phyloP scores from a whole-genome alignment of 2,797 vertebrate genomes.

The Myoxocephalus aenaeus region DNA sequence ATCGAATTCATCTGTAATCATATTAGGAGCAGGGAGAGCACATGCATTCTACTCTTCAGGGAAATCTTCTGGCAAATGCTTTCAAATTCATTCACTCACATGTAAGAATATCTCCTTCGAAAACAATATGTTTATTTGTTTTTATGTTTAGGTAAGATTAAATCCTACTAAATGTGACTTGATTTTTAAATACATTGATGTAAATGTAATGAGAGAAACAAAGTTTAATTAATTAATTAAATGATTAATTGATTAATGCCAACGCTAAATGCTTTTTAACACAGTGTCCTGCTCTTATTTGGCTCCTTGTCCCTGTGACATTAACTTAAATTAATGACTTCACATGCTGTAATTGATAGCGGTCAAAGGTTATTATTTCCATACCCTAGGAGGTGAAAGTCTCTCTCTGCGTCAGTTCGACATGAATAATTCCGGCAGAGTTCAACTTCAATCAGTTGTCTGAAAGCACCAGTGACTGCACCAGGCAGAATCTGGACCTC shows the following conservation, averaged over 20 bases:
- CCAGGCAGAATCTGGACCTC: background rate
- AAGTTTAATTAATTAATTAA: too few relatives aligned
- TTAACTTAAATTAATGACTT: slow-evolving; percentile 17
- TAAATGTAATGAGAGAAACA: background rate
- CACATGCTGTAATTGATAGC: slow-evolving; percentile 17
- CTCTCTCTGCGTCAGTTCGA: background rate
- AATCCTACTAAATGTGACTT: background rate
- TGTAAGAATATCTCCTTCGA: background rate
- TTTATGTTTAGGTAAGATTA: background rate
- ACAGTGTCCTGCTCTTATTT: background rate
- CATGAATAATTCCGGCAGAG: slow-evolving; percentile 18
- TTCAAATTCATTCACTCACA: slow-evolving; percentile 1
- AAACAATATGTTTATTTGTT: background rate
- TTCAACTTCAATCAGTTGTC: background rate
- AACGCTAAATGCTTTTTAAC: background rate
- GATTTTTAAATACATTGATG: background rate
- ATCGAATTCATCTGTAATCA: slow-evolving; percentile 43
- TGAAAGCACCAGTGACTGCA: background rate
- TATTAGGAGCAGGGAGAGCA: slow-evolving; percentile 27
- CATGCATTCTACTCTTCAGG: slow-evolving; percentile 1
- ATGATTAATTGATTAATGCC: background rate
- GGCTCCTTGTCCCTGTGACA: background rate
- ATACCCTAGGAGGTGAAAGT: background rate
- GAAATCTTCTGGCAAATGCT: background rate
- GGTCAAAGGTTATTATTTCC: slow-evolving; percentile 29